These are phyloP conservation scores for Notothenia rossii DNA, from an alignment of 2,113 vertebrate species.

Conservation along the genomic window DNA sequence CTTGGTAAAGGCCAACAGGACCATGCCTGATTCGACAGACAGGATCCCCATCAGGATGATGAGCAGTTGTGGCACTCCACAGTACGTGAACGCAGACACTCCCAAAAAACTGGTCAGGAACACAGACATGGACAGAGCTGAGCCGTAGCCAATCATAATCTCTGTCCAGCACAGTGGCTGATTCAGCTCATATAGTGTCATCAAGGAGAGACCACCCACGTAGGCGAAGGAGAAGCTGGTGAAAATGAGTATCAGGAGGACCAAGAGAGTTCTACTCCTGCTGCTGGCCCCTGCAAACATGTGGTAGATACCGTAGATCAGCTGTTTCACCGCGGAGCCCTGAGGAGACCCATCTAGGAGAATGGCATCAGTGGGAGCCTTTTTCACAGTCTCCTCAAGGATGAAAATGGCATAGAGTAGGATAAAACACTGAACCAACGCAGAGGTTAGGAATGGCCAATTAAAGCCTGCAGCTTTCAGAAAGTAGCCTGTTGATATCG, in stretches of 20 bases:
- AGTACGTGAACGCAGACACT: conserved; percentile 87
- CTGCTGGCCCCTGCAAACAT: conserved; percentile 84
- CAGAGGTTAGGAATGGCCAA: conserved; percentile 88
- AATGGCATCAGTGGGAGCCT: conserved; percentile 2
- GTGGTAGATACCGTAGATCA: conserved; percentile 83
- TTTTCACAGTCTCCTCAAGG: conserved; percentile 85
- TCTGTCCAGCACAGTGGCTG: conserved; percentile 95
- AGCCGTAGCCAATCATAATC: conserved; percentile 93
- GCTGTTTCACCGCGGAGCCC: conserved; percentile 66
- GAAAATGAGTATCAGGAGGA: conserved; percentile 86
- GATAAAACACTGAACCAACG: conserved; percentile 80
- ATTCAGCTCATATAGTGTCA: conserved; percentile 92
- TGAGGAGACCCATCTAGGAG: conserved; percentile 1
- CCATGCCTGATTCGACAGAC: conserved; percentile 86
- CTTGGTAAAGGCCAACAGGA: conserved; percentile 87
- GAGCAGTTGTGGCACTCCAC: conserved; percentile 84
- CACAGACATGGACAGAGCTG: conserved; percentile 85
- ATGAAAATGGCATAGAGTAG: conserved; percentile 89
- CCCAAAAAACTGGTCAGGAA: conserved; percentile 92
- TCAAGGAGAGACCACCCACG: conserved; percentile 82
- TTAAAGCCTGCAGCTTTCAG: conserved; percentile 88
- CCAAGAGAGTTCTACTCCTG: conserved; percentile 78
- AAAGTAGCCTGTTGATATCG: conserved; percentile 92
- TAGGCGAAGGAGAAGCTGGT: conserved; percentile 84
- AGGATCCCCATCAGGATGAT: conserved; percentile 90